A percentile compares a stretch with the other conserved stretches of the same genome.
Conservation (phyloP, 2,113 vertebrate species). For the Brachyistius frenatus region DNA sequence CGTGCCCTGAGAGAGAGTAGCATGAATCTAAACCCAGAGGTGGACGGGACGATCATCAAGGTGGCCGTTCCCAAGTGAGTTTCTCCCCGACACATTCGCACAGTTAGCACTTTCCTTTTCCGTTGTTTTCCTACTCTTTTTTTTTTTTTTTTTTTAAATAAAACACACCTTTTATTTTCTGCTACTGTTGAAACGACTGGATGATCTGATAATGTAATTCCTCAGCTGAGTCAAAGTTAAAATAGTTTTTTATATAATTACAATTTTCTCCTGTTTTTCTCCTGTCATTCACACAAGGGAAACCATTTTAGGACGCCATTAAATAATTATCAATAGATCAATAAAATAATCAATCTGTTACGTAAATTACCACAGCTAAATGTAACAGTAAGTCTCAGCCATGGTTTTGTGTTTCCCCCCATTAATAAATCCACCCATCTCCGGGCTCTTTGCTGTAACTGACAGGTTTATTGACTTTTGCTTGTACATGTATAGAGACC, state of each 20-base stretch:
- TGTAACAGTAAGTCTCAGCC: background rate
- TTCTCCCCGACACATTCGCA: constrained; percentile 22
- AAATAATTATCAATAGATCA: constrained; percentile 9
- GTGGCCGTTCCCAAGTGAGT: constrained; percentile 97
- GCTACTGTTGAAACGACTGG: background rate
- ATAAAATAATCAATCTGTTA: background rate
- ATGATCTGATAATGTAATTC: background rate
- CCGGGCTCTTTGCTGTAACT: constrained; percentile 24
- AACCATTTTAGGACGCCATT: background rate
- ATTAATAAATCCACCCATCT: constrained; percentile 26
- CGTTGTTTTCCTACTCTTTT: background rate
- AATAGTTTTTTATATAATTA: background rate
- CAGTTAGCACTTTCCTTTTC: constrained; percentile 31
- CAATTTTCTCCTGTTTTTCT: background rate
- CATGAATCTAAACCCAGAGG: constrained; percentile 98
- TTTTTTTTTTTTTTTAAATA: background rate
- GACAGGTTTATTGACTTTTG: constrained; percentile 70
- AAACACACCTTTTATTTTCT: background rate
- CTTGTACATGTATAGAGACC: constrained; percentile 52
- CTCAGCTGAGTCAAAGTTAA: background rate
- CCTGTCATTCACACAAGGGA: background rate
- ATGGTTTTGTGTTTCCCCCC: constrained; percentile 11
- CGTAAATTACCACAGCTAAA: background rate
- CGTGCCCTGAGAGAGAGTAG: constrained; percentile 93
- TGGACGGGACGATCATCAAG: constrained; percentile 92